Evolutionary conservation across 2,888 invertebrate species (phyloP).

Genomic region (Cephus runcator): DNA sequence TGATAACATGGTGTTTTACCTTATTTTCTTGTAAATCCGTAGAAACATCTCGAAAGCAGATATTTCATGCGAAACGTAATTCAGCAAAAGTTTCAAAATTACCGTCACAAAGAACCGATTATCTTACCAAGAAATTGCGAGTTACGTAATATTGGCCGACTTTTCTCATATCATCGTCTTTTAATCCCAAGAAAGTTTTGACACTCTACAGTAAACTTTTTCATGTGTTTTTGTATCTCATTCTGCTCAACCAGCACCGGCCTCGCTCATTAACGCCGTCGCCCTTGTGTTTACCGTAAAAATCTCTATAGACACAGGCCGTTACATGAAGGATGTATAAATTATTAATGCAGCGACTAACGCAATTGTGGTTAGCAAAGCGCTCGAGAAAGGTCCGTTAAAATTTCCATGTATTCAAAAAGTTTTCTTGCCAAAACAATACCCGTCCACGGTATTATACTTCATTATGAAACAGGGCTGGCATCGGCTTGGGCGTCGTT

Average conservation of each 20-base stretch:
- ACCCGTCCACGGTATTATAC: slow-evolving; percentile 26
- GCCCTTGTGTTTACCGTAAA: not conserved
- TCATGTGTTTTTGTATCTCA: not conserved
- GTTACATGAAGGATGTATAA: not conserved
- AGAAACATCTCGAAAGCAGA: not conserved
- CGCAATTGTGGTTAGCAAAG: not conserved
- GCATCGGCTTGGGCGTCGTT: slow-evolving; percentile 13
- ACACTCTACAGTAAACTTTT: not conserved
- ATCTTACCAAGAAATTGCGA: not conserved
- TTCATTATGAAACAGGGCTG: slow-evolving; percentile 33
- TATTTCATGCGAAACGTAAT: not conserved
- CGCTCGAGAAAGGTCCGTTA: slow-evolving; percentile 7
- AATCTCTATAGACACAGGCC: not conserved
- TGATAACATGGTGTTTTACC: not conserved
- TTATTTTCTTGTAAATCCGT: not conserved
- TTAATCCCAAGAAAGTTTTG: not conserved
- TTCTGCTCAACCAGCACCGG: not conserved
- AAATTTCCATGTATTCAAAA: slow-evolving; percentile 33
- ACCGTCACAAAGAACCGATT: not conserved
- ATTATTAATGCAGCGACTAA: not conserved
- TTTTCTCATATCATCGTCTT: not conserved
- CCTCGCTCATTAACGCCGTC: not conserved
- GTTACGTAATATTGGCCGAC: not conserved
- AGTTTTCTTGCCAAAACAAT: slow-evolving; percentile 33
- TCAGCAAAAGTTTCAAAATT: not conserved